These are phyloP conservation scores for Abramis brama DNA, from an alignment of 2,113 vertebrate genomes.

Conservation along the genomic window DNA sequence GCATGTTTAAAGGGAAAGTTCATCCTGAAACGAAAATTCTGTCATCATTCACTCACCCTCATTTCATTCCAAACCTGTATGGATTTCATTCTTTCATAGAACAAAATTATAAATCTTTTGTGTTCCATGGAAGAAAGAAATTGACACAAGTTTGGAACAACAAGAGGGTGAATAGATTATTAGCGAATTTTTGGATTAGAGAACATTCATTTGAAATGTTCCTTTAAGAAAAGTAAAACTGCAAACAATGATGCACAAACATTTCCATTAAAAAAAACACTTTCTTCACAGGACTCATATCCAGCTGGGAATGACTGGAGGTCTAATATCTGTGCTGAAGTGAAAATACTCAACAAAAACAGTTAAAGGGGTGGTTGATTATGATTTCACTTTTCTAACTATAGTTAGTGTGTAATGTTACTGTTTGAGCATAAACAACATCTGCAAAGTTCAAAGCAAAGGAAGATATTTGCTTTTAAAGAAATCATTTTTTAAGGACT, in stretches of 20 bases:
- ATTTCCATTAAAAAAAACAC: not conserved
- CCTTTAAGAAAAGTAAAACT: not conserved
- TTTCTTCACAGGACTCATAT: conserved; percentile 5
- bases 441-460: too few relatives aligned
- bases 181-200: not conserved
- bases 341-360: not conserved
- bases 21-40: not conserved
- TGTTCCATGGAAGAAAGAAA: too few relatives aligned
- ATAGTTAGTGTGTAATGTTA: too few relatives aligned
- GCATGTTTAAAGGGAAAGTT: not conserved
- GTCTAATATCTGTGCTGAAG: not conserved
- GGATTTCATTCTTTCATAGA: not conserved
- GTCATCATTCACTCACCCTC: not conserved
- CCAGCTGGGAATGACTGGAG: not conserved
- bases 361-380: not conserved
- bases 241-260: not conserved
- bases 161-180: not conserved
- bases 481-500: too few relatives aligned
- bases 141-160: not conserved
- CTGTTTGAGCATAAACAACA: too few relatives aligned
- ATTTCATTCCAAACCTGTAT: not conserved
- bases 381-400: too few relatives aligned
- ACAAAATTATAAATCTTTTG: not conserved
- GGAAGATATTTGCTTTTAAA: too few relatives aligned
- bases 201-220: not conserved